Evolutionary conservation across 53 echinoderm and acorn worm genomes (phyloP), one percentile per base, ranked within the genome.

Genomic region (Actinopyga echinites): DNA sequence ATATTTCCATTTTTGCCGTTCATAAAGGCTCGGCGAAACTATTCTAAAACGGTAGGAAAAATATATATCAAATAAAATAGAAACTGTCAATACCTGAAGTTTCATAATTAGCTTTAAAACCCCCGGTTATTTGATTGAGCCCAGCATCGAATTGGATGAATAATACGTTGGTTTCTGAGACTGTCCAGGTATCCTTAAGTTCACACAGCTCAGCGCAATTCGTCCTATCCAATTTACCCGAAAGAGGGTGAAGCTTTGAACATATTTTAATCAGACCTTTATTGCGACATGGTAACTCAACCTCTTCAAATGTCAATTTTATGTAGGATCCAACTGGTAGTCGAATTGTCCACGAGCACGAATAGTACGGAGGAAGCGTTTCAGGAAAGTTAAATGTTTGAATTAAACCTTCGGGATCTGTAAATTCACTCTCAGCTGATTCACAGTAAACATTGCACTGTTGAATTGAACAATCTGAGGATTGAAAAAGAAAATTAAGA

Each of bases 361-460:
- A 35, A 11, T 69, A 69, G 69, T 17, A 69, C 26, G 69, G 69
- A 11, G 69, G 69, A 69, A 69, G 69, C 0, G 32, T 69, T 35
- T 36, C 38, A 36, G 69, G 69, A 37, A 69, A 69, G 38, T 69
- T 69, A 11, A 35, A 69, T 23, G 69, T 35, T 35, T 33, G 38
- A 24, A 69, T 22, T 33, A 12, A n/a, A 6, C 69, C 69, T 69
- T 33, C 34, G 3, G 37, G 38, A 12, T 33, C 34, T 0, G 40
- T 69, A 3, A 69, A 31, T 26, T 62, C 30, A 26, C 4, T 26
- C 3, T 29, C 26, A 30, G 28, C 62, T 62, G 62, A 62, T 26
- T 1, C 62, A 30, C 62, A 62, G 26, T 62, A 62, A 8, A 62
- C 62, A 8, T 62, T 62, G 62, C 62, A 62, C 22, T 62, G 28